Evolutionary conservation across 1,140 invertebrate species (phyloP).

Genomic region (Lordiphosa mommai): DNA sequence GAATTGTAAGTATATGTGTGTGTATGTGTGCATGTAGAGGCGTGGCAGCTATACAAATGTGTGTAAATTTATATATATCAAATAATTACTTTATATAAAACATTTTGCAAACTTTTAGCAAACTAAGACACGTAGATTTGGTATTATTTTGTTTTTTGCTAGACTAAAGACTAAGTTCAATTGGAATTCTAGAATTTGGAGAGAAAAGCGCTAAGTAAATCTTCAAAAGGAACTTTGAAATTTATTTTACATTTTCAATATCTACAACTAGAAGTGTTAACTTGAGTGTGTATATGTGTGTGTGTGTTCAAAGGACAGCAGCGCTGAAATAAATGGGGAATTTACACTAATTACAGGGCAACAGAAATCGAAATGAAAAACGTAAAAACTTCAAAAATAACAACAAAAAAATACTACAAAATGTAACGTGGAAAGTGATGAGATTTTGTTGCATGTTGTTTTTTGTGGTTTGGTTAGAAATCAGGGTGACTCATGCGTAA

Average conservation of each 20-base stretch:
- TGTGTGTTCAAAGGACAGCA: slow-evolving; percentile 36
- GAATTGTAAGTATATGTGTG: slow-evolving; percentile 4
- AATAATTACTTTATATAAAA: slow-evolving; percentile 34
- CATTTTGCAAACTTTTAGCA: slow-evolving; percentile 54
- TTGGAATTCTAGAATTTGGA: slow-evolving; percentile 26
- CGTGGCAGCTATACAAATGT: slow-evolving; percentile 48
- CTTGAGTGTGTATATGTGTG: slow-evolving; percentile 17
- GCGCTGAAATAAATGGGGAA: slow-evolving; percentile 58
- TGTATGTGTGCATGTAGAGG: slow-evolving; percentile 39
- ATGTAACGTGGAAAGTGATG: slow-evolving; percentile 25
- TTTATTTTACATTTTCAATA: slow-evolving; percentile 62
- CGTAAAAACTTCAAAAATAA: slow-evolving; percentile 16
- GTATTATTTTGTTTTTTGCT: slow-evolving; percentile 24
- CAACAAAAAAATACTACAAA: slow-evolving; percentile 44
- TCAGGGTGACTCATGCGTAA: slow-evolving; percentile 79
- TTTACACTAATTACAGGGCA: slow-evolving; percentile 62
- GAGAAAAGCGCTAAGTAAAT: slow-evolving; percentile 67
- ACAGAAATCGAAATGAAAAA: slow-evolving; percentile 11
- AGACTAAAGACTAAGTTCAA: slow-evolving; percentile 41
- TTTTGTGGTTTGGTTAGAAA: slow-evolving; percentile 52
- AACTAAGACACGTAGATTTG: slow-evolving; percentile 68
- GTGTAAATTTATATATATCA: slow-evolving; percentile 14
- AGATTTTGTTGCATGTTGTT: slow-evolving; percentile 18
- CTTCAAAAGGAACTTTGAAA: slow-evolving; percentile 47
- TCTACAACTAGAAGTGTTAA: slow-evolving; percentile 54